These are phyloP conservation scores for Premnoplex brunnescens DNA, from an alignment of 2,797 vertebrate species.

Conservation along the genomic window DNA sequence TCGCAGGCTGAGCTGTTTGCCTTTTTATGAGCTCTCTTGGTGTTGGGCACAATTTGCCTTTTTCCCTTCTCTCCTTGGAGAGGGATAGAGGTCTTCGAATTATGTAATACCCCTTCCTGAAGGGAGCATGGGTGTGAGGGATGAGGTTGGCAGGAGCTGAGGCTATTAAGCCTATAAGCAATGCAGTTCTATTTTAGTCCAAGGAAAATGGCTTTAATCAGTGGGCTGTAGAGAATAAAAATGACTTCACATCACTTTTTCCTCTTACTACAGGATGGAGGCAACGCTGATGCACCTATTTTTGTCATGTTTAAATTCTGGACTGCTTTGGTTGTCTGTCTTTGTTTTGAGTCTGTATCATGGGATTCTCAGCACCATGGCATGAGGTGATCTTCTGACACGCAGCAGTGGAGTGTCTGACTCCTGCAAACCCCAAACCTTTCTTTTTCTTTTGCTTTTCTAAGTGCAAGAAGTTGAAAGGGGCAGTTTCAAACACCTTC, in stretches of 20 bases:
- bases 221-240: neutral
- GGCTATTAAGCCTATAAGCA: neutral
- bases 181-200: neutral
- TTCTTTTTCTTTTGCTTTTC: neutral
- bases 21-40: neutral
- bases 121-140: neutral
- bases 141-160: neutral
- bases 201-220: neutral
- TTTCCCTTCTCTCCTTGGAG: neutral
- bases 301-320: neutral
- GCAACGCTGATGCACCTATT: neutral
- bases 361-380: neutral
- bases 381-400: neutral
- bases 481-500: neutral
- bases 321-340: neutral
- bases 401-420: neutral
- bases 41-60: neutral
- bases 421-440: neutral
- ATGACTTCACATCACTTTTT: neutral
- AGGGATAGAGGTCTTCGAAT: neutral
- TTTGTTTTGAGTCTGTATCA: neutral
- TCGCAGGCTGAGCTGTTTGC: neutral
- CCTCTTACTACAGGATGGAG: neutral
- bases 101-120: neutral
- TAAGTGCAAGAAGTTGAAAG: neutral